Evolutionary conservation across 2,797 vertebrate genomes (phyloP), one percentile per base, ranked within the genome.

Genomic region (Enteromius treurensis): DNA sequence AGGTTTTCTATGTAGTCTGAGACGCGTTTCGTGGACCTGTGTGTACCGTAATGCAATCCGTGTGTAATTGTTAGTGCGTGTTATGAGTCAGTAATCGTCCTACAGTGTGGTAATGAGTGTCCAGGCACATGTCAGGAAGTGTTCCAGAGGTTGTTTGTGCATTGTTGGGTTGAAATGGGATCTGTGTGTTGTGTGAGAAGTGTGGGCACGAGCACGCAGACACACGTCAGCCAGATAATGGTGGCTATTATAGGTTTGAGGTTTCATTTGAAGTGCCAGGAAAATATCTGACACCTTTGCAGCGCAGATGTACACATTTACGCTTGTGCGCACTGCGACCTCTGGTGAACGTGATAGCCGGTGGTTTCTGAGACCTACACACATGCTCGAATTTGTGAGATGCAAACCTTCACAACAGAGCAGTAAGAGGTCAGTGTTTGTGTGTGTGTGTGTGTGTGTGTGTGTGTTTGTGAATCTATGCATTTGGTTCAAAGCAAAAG

Each of bases 181-280:
- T 79, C 86, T 45, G 42, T 60, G 81, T 85, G 84, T 71, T 81
- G 60, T 65, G 65, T 76, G 62, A 74, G 77, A 80, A 79, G 67
- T 69, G 32, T 68, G 71, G 71, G 78, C 65, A 69, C 40, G 4
- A 40, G 83, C 70, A 74, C 62, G 77, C 83, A 85, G 80, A 76
- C 47, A 60, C 79, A 84, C 79, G 73, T 83, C 77, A 76, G 81
- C 5, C 62, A 81, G 83, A 85, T 89, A 85, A 89, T 86, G 76
- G 67, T 70, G 79, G 81, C 47, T 84, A 85, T 87, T 88, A 87
- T 77, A 77, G 47, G 76, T 92, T 88, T 91, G 88, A 87, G 88
- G 85, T 90, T 91, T 90, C 84, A 82, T 81, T 80, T 80, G 87
- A 86, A 88, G 65, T 53, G 67, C 82, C 82, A 87, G 86, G 34